These are phyloP conservation scores for Patagioenas fasciata DNA, from an alignment of 2,113 vertebrate species.

Conservation along the genomic window DNA sequence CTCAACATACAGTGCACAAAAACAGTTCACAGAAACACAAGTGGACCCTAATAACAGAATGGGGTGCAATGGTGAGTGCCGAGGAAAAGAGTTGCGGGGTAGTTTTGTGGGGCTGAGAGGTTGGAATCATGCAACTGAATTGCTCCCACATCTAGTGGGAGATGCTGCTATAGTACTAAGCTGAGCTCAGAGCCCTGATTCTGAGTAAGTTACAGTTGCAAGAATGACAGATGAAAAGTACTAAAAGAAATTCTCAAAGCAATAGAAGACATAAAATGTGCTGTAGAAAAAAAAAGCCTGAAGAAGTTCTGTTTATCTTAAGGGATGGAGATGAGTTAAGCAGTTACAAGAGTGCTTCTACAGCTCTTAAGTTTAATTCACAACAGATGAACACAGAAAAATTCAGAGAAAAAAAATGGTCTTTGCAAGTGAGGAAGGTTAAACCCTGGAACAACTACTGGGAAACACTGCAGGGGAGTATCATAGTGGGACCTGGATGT, in stretches of 20 bases:
- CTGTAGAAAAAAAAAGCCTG: not conserved
- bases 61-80: not conserved
- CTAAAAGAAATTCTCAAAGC: not conserved
- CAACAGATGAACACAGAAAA: not conserved
- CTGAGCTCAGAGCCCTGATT: not conserved
- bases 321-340: not conserved
- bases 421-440: not conserved
- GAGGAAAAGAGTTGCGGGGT: rapidly evolving
- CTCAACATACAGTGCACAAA: rapidly evolving
- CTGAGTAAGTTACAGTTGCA: not conserved
- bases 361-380: not conserved
- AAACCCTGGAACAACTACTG: not conserved
- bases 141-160: not conserved
- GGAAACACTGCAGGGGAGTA: not conserved
- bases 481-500: not conserved
- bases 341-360: not conserved
- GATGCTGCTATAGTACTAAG: not conserved
- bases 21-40: not conserved
- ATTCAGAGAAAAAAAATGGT: not conserved
- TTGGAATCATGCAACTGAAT: not conserved
- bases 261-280: not conserved
- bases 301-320: not conserved
- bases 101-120: not conserved
- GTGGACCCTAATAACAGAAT: not conserved
- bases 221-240: not conserved